phyloP scores from a whole-genome alignment of 2,113 vertebrate genomes.

The Brachypodius melanocephalos region DNA sequence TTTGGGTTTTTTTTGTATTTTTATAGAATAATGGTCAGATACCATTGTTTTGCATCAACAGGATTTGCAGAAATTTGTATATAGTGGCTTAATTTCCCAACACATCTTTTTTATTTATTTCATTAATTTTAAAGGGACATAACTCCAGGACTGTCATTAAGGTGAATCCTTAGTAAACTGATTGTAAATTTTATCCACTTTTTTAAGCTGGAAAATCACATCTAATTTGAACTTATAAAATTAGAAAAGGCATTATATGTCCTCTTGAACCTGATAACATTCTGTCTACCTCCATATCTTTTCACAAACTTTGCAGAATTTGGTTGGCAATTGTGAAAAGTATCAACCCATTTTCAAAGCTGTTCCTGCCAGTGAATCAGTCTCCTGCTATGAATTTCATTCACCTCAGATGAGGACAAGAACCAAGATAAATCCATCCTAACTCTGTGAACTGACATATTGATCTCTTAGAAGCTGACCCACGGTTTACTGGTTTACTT shows the following conservation, averaged over 20 bases:
- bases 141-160: neutral
- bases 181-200: neutral
- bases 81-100: neutral
- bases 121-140: neutral
- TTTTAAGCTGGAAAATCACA: neutral
- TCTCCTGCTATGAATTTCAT: neutral
- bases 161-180: neutral
- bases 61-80: neutral
- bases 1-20: neutral
- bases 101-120: neutral
- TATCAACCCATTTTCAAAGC: neutral
- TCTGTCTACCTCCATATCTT: neutral
- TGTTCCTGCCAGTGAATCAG: neutral
- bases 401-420: neutral
- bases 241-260: neutral
- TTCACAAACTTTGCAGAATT: neutral
- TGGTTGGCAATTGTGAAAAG: neutral
- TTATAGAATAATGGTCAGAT: neutral
- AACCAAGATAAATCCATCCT: neutral
- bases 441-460: neutral
- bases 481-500: neutral
- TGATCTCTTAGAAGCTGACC: neutral
- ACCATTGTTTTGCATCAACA: neutral
- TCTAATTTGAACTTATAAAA: neutral
- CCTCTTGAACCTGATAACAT: neutral